Conservation (phyloP, 2,113 vertebrate genomes). For the Orientallactaga bullata region DNA sequence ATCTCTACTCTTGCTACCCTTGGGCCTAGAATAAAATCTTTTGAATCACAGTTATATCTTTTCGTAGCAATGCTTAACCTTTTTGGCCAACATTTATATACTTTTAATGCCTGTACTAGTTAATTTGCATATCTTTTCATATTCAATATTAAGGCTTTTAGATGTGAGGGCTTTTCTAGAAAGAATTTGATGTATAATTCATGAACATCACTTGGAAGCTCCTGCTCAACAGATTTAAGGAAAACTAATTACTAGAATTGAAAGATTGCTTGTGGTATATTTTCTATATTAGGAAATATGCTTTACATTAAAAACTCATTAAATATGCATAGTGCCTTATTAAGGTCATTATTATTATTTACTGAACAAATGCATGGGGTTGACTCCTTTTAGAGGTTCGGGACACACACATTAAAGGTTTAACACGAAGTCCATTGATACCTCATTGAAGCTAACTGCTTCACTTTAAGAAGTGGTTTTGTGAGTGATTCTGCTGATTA, state of each 20-base stretch:
- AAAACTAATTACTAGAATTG: constrained; percentile 74
- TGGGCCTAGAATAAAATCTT: constrained; percentile 33
- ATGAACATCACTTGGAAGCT: constrained; percentile 69
- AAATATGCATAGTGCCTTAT: constrained; percentile 58
- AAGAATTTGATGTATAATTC: constrained; percentile 75
- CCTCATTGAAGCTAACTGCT: constrained; percentile 48
- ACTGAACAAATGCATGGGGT: constrained; percentile 59
- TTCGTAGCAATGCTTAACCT: constrained; percentile 40
- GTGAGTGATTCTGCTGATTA: constrained; percentile 81
- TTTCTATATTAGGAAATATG: constrained; percentile 75
- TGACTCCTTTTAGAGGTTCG: constrained; percentile 56
- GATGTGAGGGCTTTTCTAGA: constrained; percentile 31
- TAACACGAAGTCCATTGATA: constrained; percentile 58
- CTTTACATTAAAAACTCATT: constrained; percentile 77
- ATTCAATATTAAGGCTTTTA: constrained; percentile 65
- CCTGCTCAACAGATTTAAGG: constrained; percentile 43
- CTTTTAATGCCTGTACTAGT: constrained; percentile 42
- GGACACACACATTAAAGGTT: constrained; percentile 55
- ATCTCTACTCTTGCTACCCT: not conserved
- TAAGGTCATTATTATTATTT: constrained; percentile 78
- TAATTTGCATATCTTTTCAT: constrained; percentile 67
- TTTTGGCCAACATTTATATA: constrained; percentile 64
- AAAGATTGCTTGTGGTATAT: constrained; percentile 67
- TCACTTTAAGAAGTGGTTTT: constrained; percentile 68
- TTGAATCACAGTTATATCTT: constrained; percentile 49